Percentiles rank a stretch among this genome's conserved stretches.
Evolutionary conservation across 2,797 vertebrate species (phyloP).

Genomic region (Tokudaia muenninki): DNA sequence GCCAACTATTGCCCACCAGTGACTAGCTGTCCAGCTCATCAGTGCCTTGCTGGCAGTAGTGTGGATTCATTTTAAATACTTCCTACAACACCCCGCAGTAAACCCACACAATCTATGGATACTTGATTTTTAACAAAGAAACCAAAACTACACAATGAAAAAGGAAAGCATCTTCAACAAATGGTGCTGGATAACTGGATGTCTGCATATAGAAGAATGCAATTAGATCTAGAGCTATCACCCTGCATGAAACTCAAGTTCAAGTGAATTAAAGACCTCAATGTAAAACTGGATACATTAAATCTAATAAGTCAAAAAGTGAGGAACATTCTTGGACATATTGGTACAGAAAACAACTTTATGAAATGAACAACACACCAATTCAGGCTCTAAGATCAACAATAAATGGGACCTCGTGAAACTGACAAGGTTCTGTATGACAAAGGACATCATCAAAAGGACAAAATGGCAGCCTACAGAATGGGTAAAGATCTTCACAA

Average conservation of each 20-base stretch:
- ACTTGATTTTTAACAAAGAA: neutral
- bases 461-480: neutral
- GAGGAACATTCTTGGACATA: neutral
- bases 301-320: neutral
- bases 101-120: neutral
- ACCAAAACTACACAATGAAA: neutral
- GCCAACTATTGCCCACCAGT: no score
- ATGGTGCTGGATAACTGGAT: neutral
- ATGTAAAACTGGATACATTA: neutral
- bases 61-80: no score
- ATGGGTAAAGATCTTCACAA: neutral
- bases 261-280: neutral
- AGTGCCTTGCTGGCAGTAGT: no score
- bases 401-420: neutral
- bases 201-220: neutral
- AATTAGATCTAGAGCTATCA: neutral
- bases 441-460: neutral
- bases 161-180: neutral
- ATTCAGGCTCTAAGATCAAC: neutral
- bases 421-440: neutral
- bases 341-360: neutral
- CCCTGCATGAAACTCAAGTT: neutral
- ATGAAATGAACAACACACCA: neutral
- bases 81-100: neutral
- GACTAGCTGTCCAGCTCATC: no score